Base-by-base conservation (phyloP, 1,140 invertebrate genomes). In the Drosophila equinoxialis region DNA sequence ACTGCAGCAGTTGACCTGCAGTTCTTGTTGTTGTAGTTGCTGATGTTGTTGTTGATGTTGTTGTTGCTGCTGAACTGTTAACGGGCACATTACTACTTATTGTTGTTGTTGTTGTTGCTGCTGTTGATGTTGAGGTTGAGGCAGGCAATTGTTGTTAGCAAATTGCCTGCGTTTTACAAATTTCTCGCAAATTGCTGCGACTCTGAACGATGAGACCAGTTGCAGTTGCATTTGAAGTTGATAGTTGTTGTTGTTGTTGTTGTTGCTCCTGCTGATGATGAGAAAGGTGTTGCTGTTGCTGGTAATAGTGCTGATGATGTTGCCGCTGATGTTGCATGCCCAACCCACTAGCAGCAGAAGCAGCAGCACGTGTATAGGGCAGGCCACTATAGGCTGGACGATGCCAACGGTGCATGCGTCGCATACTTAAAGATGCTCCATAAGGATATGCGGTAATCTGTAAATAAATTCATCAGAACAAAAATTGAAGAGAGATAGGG, bases 71-170 rank as follows among this genome's bases (percentile, higher is more conserved):
- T 75, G 77, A 80, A 57, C 72, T 83, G 73, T 73, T 81, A 81
- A 68, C 57, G 65, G 69, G 58, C 63, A 51, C 68, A 71, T 74
- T 70, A 69, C 74, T 74, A 74, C 67, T 64, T 74, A 67, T 74
- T 74, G 80, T 78, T 80, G 76, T 54, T 61, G 64, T 23, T 64
- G 60, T 39, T 42, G 45, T 3, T 48, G 61, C 11, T 61, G 57
- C 3, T 48, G 11, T 42, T 30, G 30, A 0, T 30, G 30, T 30
- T 30, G 30, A 5, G 37, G 14, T 77, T 61, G 84, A 68, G 70
- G 74, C 80, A 83, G 74, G 74, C 75, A 86, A 81, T 83, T 79
- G 82, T 67, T 85, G 82, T 87, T 85, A 85, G 75, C 83, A 85
- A 87, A 81, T 87, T 65, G 81, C 70, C 67, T 66, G 67, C 45